phyloP scores from a whole-genome alignment of 1,140 invertebrate species.

The Popillia japonica region DNA sequence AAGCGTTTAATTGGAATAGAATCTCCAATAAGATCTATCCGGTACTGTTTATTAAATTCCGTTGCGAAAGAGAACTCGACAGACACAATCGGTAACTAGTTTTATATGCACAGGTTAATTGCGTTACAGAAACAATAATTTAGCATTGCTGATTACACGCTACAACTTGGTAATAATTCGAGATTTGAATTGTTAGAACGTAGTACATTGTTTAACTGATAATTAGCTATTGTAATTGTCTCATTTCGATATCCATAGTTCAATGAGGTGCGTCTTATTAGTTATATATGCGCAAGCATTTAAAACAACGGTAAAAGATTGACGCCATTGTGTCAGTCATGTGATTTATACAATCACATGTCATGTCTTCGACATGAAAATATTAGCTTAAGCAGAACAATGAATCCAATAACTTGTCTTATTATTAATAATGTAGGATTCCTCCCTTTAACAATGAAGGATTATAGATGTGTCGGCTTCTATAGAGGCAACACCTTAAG shows the following conservation, averaged over 20 bases:
- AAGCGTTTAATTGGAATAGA: slow-evolving; percentile 8
- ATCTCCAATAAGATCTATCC: slow-evolving; percentile 10
- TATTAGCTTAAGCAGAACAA: no score
- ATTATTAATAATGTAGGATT: no score
- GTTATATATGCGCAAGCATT: no score
- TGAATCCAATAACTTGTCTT: no score
- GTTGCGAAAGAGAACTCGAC: not conserved
- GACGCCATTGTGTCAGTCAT: no score
- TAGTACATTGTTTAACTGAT: not conserved
- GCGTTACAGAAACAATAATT: slow-evolving; percentile 15
- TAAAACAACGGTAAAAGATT: no score
- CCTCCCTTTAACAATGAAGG: no score
- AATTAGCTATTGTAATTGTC: not conserved
- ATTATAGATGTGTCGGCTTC: no score
- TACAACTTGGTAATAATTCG: not conserved
- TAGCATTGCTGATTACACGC: not conserved
- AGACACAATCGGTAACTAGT: slow-evolving; percentile 2
- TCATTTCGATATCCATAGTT: not conserved
- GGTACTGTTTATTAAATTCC: slow-evolving; percentile 5
- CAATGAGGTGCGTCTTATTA: not conserved
- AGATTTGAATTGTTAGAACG: not conserved
- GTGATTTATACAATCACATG: no score
- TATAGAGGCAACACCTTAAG: no score
- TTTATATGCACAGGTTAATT: not conserved
- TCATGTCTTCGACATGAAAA: no score